phyloP scores from a whole-genome alignment of 2,113 vertebrate genomes.

The Drymodes brunneopygia region DNA sequence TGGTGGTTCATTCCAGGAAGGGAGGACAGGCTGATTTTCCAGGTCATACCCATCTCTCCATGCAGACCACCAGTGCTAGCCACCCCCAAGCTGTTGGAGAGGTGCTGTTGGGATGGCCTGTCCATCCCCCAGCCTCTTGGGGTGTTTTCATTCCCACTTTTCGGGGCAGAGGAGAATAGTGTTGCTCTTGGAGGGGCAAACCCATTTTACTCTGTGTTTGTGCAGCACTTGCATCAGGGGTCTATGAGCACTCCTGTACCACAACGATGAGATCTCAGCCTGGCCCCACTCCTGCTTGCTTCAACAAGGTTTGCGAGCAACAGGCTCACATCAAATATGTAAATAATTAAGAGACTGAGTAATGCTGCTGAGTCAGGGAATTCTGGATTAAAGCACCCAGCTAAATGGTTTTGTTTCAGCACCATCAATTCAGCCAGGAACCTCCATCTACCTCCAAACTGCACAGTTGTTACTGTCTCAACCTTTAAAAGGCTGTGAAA shows the following conservation, averaged over 20 bases:
- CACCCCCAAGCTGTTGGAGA: not conserved
- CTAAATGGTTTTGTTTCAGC: not conserved
- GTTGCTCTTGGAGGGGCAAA: not conserved
- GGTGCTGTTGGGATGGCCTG: not conserved
- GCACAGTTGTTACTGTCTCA: not conserved
- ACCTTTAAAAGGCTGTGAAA: not conserved
- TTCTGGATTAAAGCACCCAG: not conserved
- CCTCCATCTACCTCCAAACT: not conserved
- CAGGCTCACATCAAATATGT: not conserved
- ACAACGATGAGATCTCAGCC: not conserved
- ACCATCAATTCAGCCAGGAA: not conserved
- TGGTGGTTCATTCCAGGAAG: not conserved
- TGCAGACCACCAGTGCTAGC: not conserved
- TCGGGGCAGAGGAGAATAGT: not conserved
- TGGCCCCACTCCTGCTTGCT: not conserved
- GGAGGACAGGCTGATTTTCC: not conserved
- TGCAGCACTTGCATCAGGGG: not conserved
- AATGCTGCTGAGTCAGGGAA: not conserved
- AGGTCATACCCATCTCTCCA: not conserved
- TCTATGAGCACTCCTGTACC: not conserved
- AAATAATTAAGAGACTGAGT: not conserved
- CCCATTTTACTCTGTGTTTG: not conserved
- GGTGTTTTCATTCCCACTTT: not conserved
- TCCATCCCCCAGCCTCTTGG: fast-evolving
- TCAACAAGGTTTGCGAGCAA: not conserved